phyloP scores from a whole-genome alignment of 2,888 invertebrate genomes.

The Ennomos quercinarius region DNA sequence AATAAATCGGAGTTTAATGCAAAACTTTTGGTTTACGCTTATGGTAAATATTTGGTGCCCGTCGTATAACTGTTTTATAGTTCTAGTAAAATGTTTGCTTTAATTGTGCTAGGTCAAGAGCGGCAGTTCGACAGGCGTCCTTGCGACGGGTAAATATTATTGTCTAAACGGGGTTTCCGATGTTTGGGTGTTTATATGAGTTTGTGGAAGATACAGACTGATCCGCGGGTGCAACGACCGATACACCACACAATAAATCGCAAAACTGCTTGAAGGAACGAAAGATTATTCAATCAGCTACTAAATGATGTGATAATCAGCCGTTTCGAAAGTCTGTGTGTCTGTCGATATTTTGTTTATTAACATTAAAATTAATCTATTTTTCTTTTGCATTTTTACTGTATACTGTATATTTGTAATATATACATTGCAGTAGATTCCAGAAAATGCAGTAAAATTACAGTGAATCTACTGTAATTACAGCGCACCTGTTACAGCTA shows the following conservation, averaged over 20 bases:
- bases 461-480: no score
- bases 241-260: conserved; percentile 21
- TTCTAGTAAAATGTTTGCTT: conserved; percentile 84
- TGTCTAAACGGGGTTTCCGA: conserved; percentile 83
- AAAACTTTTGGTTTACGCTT: conserved; percentile 85
- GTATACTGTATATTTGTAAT: no score
- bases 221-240: conserved; percentile 61
- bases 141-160: conserved; percentile 84
- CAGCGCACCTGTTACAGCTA: no score
- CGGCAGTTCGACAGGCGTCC: conserved; percentile 83
- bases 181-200: conserved; percentile 75
- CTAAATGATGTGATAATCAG: no score
- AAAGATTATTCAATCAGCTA: background rate
- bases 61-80: conserved; percentile 84
- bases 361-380: no score
- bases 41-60: conserved; percentile 85
- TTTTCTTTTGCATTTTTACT: no score
- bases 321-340: no score
- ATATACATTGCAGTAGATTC: no score
- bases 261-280: conserved; percentile 1
- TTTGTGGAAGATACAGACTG: conserved; percentile 66
- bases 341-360: no score
- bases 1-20: conserved; percentile 84
- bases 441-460: no score
- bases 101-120: conserved; percentile 85